phyloP scores from a whole-genome alignment of 2,888 invertebrate species.

The Lasioglossum villosulum region DNA sequence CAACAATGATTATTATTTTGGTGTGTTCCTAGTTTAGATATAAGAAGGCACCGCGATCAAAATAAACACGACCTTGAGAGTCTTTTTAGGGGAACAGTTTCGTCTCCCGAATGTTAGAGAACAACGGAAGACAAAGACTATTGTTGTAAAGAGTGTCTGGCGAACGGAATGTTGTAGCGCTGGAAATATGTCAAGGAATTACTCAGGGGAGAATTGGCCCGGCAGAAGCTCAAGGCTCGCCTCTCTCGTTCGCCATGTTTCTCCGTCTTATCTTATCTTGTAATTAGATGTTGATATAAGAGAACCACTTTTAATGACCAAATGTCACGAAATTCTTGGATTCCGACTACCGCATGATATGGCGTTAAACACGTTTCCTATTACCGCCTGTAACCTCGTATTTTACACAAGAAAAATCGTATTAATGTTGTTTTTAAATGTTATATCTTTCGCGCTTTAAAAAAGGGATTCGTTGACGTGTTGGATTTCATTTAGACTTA shows the following conservation, averaged over 20 bases:
- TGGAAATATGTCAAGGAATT: slow-evolving; percentile 47
- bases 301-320: neutral
- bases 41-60: neutral
- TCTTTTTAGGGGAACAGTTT: neutral
- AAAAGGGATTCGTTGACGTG: neutral
- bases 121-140: neutral
- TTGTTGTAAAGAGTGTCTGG: neutral
- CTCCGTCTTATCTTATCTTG: neutral
- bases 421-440: neutral
- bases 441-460: neutral
- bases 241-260: neutral
- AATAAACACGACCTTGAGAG: neutral
- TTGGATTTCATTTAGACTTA: too few relatives aligned
- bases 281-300: neutral
- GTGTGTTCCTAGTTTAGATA: neutral
- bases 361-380: neutral
- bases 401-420: neutral
- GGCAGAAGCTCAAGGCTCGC: slow-evolving; percentile 26
- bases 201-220: slow-evolving; percentile 35
- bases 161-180: neutral
- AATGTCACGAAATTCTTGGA: slow-evolving; percentile 3
- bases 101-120: neutral
- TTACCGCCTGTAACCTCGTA: neutral
- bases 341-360: neutral
- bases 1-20: neutral